These are phyloP conservation scores for Drosophila robusta DNA, from an alignment of 2,888 invertebrate genomes.

Conservation along the genomic window DNA sequence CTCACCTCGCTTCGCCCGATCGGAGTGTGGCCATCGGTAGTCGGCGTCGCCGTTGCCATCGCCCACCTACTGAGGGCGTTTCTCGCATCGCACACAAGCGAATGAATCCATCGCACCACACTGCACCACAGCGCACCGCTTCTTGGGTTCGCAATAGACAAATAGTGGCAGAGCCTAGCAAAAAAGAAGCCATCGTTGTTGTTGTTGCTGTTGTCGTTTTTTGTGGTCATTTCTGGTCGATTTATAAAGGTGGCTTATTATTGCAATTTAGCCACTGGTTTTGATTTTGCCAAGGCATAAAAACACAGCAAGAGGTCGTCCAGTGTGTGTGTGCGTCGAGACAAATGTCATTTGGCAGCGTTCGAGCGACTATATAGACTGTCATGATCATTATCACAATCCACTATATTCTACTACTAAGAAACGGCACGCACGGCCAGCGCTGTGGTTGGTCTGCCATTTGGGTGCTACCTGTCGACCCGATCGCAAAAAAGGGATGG, in stretches of 20 bases:
- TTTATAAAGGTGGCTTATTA: slow-evolving; percentile 84
- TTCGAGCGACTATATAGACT: slow-evolving; percentile 83
- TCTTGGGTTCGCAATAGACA: slow-evolving; percentile 64
- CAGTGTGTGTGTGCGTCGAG: slow-evolving; percentile 52
- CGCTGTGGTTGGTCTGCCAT: slow-evolving; percentile 81
- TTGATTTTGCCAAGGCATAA: slow-evolving; percentile 80
- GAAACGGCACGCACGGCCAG: slow-evolving; percentile 65
- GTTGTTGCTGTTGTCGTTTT: slow-evolving; percentile 13
- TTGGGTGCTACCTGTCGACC: slow-evolving; percentile 39
- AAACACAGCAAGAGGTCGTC: slow-evolving; percentile 70
- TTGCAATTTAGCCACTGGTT: slow-evolving; percentile 85
- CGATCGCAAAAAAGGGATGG: not conserved
- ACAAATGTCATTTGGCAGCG: slow-evolving; percentile 83
- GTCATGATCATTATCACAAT: slow-evolving; percentile 84
- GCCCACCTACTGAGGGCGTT: slow-evolving; percentile 83
- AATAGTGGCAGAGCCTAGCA: slow-evolving; percentile 53
- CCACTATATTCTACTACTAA: slow-evolving; percentile 62
- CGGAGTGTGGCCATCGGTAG: slow-evolving; percentile 61
- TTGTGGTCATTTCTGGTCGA: slow-evolving; percentile 64
- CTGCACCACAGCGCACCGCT: slow-evolving; percentile 18
- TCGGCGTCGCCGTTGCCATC: slow-evolving; percentile 49
- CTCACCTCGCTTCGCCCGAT: slow-evolving; percentile 42
- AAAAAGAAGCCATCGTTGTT: slow-evolving; percentile 34
- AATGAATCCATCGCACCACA: slow-evolving; percentile 11
- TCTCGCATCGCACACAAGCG: slow-evolving; percentile 40